Conservation (phyloP, 53 echinoderm and acorn worm species). For the Actinopyga echinites region DNA sequence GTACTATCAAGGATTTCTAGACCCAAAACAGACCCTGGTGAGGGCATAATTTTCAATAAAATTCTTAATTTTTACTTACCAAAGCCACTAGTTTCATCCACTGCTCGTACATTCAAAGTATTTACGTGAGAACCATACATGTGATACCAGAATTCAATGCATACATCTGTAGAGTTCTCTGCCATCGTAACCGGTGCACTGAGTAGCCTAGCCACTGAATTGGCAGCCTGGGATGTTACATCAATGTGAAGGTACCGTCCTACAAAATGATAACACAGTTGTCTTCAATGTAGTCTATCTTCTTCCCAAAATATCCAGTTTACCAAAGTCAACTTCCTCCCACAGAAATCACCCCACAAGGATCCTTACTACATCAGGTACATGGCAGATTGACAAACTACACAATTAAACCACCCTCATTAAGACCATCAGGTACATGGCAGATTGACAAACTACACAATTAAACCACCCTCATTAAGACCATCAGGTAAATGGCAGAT, state of each 20-base stretch:
- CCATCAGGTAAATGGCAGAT: no score
- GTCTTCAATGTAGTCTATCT: background rate
- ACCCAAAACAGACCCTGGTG: no score
- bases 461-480: no score
- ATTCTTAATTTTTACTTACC: background rate
- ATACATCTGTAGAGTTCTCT: slow-evolving; percentile 13
- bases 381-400: no score
- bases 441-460: no score
- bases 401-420: no score
- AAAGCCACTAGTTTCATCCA: background rate
- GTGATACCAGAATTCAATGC: slow-evolving; percentile 83
- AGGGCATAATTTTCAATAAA: no score
- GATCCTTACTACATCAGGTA: no score
- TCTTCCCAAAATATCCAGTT: background rate
- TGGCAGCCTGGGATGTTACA: slow-evolving; percentile 29
- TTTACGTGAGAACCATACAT: slow-evolving; percentile 68
- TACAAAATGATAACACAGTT: background rate
- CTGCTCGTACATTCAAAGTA: slow-evolving; percentile 27
- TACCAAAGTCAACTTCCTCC: no score
- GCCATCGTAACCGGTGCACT: slow-evolving; percentile 25
- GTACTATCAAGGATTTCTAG: no score
- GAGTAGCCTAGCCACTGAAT: slow-evolving; percentile 21
- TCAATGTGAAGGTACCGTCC: slow-evolving; percentile 77
- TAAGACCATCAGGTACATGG: no score
- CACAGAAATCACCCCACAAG: no score